Conservation (phyloP, 2,888 invertebrate species). For the Erebia ligea region DNA sequence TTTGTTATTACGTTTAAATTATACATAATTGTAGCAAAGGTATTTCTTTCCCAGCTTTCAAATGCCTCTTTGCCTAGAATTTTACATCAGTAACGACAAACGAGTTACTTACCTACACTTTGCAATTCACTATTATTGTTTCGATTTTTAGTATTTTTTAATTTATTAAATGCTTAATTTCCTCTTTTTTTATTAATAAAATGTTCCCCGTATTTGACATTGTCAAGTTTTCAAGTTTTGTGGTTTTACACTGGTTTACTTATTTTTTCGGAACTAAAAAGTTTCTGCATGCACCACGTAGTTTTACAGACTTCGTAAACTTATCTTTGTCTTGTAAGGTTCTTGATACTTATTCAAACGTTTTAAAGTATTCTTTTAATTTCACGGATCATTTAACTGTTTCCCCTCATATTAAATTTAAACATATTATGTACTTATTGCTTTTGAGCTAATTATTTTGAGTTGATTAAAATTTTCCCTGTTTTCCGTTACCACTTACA, state of each 20-base stretch:
- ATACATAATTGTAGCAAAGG: neutral
- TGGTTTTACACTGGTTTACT: neutral
- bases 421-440: neutral
- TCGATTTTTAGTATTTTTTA: too few species aligned
- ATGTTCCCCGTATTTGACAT: too few species aligned
- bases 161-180: neutral
- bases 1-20: slow-evolving; percentile 4
- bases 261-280: neutral
- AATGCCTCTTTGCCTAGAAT: neutral
- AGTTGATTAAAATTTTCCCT: neutral
- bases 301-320: neutral
- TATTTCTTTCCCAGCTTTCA: neutral
- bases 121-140: too few species aligned
- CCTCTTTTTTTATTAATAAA: neutral
- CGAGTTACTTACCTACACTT: too few species aligned
- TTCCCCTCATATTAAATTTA: neutral
- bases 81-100: neutral
- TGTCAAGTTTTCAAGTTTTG: neutral
- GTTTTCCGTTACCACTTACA: neutral
- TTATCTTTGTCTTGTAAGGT: neutral
- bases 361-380: neutral
- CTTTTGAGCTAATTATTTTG: neutral
- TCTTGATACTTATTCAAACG: neutral
- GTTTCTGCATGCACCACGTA: neutral
- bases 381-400: neutral